These are phyloP conservation scores for Ariolimax columbianus DNA, from an alignment of 2,888 invertebrate species.

Conservation along the genomic window DNA sequence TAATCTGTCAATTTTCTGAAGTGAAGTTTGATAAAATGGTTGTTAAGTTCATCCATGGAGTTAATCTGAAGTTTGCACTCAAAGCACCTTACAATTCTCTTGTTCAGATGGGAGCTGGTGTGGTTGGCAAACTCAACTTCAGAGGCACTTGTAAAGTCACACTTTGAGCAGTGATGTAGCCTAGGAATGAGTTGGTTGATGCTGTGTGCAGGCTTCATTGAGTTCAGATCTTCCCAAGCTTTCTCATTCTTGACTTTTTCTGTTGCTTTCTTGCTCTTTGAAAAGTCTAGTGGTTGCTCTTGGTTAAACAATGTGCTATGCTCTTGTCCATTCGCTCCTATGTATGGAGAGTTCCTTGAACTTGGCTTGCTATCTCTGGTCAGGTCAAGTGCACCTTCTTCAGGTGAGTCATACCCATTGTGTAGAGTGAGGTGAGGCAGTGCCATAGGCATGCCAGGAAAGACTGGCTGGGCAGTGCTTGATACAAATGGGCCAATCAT, in stretches of 20 bases:
- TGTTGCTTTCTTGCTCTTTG: slow-evolving; percentile 57
- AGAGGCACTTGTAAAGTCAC: slow-evolving; percentile 70
- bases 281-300: slow-evolving; percentile 60
- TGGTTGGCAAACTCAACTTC: slow-evolving; percentile 71
- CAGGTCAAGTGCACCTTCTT: slow-evolving; percentile 46
- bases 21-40: slow-evolving; percentile 74
- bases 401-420: slow-evolving; percentile 45
- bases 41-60: slow-evolving; percentile 74
- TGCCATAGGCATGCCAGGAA: slow-evolving; percentile 47
- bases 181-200: slow-evolving; percentile 37
- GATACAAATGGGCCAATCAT: slow-evolving; percentile 74
- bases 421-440: slow-evolving; percentile 16
- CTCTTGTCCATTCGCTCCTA: background rate
- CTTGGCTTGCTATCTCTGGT: slow-evolving; percentile 30
- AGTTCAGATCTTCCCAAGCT: slow-evolving; percentile 54
- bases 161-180: slow-evolving; percentile 66
- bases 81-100: slow-evolving; percentile 73
- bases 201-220: slow-evolving; percentile 25
- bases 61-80: slow-evolving; percentile 75
- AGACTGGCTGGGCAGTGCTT: slow-evolving; percentile 58
- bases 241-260: slow-evolving; percentile 13
- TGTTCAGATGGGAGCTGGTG: slow-evolving; percentile 71
- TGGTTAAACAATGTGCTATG: slow-evolving; percentile 45
- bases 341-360: background rate
- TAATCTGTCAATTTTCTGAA: slow-evolving; percentile 69